Evolutionary conservation across 2,113 vertebrate genomes (phyloP), one percentile per base, ranked within the genome.

Genomic region (Nicator chloris): DNA sequence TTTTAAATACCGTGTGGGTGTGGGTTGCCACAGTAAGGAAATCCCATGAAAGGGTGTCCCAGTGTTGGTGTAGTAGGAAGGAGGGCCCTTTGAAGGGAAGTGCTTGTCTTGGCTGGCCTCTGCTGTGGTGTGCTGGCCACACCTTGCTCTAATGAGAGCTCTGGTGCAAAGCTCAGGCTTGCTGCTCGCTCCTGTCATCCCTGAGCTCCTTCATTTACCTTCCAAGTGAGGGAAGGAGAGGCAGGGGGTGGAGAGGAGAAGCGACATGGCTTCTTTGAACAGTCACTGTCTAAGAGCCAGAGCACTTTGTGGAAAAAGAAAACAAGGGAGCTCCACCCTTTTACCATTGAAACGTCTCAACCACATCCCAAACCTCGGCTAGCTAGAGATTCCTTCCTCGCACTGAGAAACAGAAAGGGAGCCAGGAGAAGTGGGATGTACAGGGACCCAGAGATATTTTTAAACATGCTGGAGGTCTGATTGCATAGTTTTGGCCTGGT

Each of bases 301-400:
- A 64, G n/a, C 27, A 60, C 60, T 91, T 57, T 16, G 47, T 50
- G 23, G 27, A 31, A 77, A 92, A 76, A 76, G 50, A 84, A 89
- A 95, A 87, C 82, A 94, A 82, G 66, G 35, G 66, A 94, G 73
- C 94, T 85, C 94, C 89, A 87, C 94, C 94, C 89, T 91, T 89
- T 72, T 40, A 57, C 89, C 94, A 73, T 78, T 91, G 82, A 91
- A 91, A 78, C 39, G 0, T 92, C 83, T 88, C 60, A 77, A 83
- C 94, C 93, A 93, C 93, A 91, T 89, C 93, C 70, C 81, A 82
- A 89, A 75, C 23, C 33, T 83, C 0, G 0, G 50, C 84, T 87
- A 87, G 91, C 45, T 89, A 47, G 71, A 42, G 56, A 75, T 53
- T 65, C 73, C 69, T 92, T 93, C 61, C 61, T 87, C 1, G 0